These are phyloP conservation scores for Pomacea canaliculata DNA, from an alignment of 2,888 invertebrate species.

Conservation along the genomic window DNA sequence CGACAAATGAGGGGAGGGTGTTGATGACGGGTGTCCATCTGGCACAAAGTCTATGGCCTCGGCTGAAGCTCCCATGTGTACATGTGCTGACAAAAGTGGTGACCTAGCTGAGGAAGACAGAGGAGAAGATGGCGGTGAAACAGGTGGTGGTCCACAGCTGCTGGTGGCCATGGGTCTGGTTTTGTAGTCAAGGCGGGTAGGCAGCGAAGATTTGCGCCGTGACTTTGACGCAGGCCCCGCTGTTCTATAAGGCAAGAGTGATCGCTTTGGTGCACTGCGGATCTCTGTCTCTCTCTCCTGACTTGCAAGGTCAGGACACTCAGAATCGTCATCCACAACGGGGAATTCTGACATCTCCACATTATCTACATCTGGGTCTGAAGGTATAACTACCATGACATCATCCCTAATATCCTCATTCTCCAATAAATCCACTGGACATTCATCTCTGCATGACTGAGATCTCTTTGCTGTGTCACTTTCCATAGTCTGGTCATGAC, in stretches of 20 bases:
- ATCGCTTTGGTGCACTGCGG: constrained; percentile 51
- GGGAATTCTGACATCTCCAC: constrained; percentile 37
- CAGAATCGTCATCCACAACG: constrained; percentile 38
- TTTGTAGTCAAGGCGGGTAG: constrained; percentile 31
- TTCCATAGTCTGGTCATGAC: background rate
- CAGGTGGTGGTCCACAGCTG: constrained; percentile 34
- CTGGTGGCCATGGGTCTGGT: constrained; percentile 15
- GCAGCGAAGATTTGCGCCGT: constrained; percentile 46
- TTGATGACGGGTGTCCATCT: background rate
- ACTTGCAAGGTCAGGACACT: constrained; percentile 30
- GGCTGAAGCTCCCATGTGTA: too few species aligned
- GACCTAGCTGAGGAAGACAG: background rate
- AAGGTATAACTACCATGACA: constrained; percentile 62
- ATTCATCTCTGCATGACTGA: background rate
- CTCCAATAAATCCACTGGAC: constrained; percentile 44
- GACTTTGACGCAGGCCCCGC: constrained; percentile 38
- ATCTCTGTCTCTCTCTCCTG: constrained; percentile 46
- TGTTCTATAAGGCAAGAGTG: constrained; percentile 42
- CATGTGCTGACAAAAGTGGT: too few species aligned
- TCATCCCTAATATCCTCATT: constrained; percentile 56
- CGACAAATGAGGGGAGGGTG: background rate
- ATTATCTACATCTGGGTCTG: constrained; percentile 42
- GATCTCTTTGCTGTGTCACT: background rate
- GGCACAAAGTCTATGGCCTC: background rate
- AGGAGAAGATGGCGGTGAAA: constrained; percentile 4